Conservation (phyloP, 64 coral and sea anemone genomes). For the Orbicella faveolata region DNA sequence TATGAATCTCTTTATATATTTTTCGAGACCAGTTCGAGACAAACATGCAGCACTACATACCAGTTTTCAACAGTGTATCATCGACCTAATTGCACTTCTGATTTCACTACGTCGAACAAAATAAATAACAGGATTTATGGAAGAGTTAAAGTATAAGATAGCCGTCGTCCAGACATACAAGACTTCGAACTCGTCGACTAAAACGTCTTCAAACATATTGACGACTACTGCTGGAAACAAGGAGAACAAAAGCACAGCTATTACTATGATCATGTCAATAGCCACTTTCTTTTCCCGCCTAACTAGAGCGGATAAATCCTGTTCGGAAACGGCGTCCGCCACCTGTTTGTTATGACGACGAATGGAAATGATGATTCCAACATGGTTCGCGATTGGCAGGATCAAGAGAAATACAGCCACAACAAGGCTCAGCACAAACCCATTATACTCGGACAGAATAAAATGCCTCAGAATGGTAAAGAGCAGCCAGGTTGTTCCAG, state of each 20-base stretch:
- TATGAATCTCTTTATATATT: too few relatives aligned
- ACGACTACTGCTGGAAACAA: neutral
- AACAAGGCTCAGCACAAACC: neutral
- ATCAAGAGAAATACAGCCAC: neutral
- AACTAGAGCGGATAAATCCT: neutral
- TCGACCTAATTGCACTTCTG: neutral
- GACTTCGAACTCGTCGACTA: neutral
- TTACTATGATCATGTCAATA: neutral
- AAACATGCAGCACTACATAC: too few relatives aligned
- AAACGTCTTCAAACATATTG: neutral
- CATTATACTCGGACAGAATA: neutral
- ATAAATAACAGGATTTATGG: slow-evolving; percentile 8
- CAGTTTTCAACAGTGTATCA: neutral
- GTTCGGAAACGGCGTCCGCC: neutral
- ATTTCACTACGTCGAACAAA: neutral
- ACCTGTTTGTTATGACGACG: neutral
- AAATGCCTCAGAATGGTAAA: neutral
- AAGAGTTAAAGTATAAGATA: neutral
- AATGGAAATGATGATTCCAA: neutral
- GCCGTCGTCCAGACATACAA: neutral
- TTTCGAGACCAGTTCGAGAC: too few relatives aligned
- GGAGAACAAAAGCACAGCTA: neutral
- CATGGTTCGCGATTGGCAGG: neutral
- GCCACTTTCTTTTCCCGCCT: neutral
- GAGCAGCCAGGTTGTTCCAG: neutral